phyloP scores from a whole-genome alignment of 2,797 vertebrate species.

The Sebastes diaconus region DNA sequence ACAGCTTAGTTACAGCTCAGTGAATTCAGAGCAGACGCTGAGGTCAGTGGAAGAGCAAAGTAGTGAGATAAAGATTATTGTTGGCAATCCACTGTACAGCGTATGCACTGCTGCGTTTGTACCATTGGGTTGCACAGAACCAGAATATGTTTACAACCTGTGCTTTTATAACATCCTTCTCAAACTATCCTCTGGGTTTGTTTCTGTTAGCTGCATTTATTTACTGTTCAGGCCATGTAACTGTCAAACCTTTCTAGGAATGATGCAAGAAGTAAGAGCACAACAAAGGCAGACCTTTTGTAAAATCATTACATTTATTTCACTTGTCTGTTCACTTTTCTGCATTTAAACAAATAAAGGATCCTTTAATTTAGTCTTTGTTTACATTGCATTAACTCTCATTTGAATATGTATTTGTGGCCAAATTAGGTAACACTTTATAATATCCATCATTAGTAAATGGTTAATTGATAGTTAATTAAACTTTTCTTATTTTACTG shows the following conservation, averaged over 20 bases:
- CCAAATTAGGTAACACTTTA: background rate
- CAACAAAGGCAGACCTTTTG: background rate
- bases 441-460: too few relatives aligned
- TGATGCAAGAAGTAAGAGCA: background rate
- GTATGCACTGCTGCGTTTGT: background rate
- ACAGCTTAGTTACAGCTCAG: constrained; percentile 21
- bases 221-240: background rate
- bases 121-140: background rate
- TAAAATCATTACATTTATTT: constrained; percentile 26
- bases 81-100: background rate
- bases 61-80: background rate
- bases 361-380: background rate
- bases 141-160: background rate
- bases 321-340: background rate
- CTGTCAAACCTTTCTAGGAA: background rate
- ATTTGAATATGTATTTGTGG: background rate
- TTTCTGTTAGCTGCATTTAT: background rate
- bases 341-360: background rate
- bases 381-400: background rate
- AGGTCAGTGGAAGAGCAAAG: background rate
- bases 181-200: background rate
- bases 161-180: background rate
- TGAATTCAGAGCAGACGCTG: constrained; percentile 24
- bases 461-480: too few relatives aligned
- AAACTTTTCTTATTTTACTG: too few relatives aligned